Evolutionary conservation across 2,797 vertebrate species (phyloP).

Genomic region (Oophaga sylvatica): DNA sequence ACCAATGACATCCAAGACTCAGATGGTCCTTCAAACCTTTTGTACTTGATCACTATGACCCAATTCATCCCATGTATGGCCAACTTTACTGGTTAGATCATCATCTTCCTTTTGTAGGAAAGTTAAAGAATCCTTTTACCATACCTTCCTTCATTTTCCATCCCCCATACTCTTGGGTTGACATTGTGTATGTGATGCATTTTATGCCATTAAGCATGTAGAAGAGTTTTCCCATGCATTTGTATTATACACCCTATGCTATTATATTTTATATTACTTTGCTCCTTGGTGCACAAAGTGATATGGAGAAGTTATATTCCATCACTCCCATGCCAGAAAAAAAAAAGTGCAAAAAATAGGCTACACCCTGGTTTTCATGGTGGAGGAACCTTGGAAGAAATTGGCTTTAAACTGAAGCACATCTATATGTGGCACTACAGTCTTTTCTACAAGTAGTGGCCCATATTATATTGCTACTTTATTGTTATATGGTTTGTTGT

Average conservation of each 20-base stretch:
- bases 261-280: slow-evolving; percentile 6
- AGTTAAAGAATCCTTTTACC: not conserved
- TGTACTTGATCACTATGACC: not conserved
- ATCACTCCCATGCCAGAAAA: not conserved
- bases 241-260: not conserved
- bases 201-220: not conserved
- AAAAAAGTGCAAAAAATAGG: too few relatives aligned
- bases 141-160: not conserved
- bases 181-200: not conserved
- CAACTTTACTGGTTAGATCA: not conserved
- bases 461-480: not conserved
- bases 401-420: not conserved
- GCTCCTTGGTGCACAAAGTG: slow-evolving; percentile 3
- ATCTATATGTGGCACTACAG: not conserved
- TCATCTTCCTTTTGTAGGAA: not conserved
- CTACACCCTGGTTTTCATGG: not conserved
- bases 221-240: not conserved
- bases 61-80: not conserved
- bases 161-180: not conserved
- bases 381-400: not conserved
- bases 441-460: not conserved
- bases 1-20: not conserved
- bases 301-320: not conserved
- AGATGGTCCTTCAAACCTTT: not conserved
- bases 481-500: not conserved